Evolutionary conservation across 53 echinoderm and acorn worm genomes (phyloP).

Genomic region (Luidia sarsii): DNA sequence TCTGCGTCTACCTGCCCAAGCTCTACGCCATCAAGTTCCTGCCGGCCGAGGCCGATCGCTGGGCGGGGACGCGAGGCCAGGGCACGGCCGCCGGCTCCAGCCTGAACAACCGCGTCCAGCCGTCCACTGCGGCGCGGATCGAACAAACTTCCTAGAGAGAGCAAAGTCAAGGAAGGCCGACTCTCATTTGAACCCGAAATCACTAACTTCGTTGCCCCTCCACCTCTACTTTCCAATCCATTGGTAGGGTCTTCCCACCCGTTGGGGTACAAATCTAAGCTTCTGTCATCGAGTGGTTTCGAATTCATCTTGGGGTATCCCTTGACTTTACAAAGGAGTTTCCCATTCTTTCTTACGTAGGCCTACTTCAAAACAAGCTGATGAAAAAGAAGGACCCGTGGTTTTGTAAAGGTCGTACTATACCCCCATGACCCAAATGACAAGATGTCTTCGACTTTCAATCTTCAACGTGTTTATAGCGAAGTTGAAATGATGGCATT

Average conservation of each 20-base stretch:
- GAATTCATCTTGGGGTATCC: no score
- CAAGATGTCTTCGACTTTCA: no score
- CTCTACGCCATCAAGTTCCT: conserved; percentile 42
- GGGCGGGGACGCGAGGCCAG: neutral
- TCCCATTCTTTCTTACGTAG: no score
- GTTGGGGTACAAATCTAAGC: neutral
- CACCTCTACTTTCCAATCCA: neutral
- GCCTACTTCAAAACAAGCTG: no score
- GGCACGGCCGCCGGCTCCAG: neutral
- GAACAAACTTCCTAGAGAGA: neutral
- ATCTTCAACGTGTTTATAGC: no score
- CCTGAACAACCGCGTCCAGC: neutral
- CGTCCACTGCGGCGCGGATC: neutral
- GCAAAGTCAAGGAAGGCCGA: neutral
- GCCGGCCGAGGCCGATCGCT: neutral
- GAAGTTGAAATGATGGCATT: no score
- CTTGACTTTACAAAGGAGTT: no score
- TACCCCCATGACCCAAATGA: no score
- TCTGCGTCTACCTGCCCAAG: conserved; percentile 41
- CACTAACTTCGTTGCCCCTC: neutral
- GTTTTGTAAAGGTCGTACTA: no score
- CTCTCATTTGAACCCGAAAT: neutral
- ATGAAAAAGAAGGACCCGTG: no score
- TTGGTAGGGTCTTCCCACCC: neutral
- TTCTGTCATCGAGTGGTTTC: neutral